Evolutionary conservation across 2,888 invertebrate species (phyloP).

Genomic region (Agrenia bidenticulata): DNA sequence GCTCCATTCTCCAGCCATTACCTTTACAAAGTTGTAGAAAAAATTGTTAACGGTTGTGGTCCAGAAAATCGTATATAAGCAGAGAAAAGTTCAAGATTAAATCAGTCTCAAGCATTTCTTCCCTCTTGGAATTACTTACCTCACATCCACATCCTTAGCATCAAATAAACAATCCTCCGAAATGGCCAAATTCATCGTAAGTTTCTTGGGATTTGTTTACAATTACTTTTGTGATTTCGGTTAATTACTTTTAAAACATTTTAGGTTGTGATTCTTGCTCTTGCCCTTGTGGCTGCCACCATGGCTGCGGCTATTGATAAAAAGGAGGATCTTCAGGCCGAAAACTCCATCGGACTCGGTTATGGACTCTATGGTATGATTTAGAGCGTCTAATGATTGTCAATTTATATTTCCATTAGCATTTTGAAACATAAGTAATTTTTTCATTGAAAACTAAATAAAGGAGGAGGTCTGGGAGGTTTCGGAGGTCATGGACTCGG

Average conservation of each 20-base stretch:
- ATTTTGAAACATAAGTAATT: not conserved
- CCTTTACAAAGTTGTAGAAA: not conserved
- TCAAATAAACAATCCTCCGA: constrained; percentile 15
- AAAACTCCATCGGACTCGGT: constrained; percentile 33
- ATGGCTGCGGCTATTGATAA: constrained; percentile 39
- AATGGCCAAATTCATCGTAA: constrained; percentile 48
- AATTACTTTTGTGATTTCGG: constrained; percentile 8
- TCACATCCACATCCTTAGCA: too few relatives aligned
- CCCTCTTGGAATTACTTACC: not conserved
- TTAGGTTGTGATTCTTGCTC: constrained; percentile 42
- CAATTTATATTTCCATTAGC: too few relatives aligned
- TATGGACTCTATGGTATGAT: constrained; percentile 16
- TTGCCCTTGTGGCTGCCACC: constrained; percentile 43
- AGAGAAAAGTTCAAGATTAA: not conserved
- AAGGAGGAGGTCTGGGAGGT: constrained; percentile 28
- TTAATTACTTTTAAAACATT: constrained; percentile 13
- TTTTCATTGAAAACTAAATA: not conserved
- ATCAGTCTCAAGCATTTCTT: constrained; percentile 11
- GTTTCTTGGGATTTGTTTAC: constrained; percentile 9
- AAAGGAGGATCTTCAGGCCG: constrained; percentile 45
- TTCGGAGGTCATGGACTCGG: constrained; percentile 23
- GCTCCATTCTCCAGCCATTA: constrained; percentile 5
- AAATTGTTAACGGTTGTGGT: not conserved
- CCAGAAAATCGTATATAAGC: constrained; percentile 12
- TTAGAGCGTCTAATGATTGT: not conserved